phyloP scores from a whole-genome alignment of 2,113 vertebrate species.

The Percopsis transmontana region DNA sequence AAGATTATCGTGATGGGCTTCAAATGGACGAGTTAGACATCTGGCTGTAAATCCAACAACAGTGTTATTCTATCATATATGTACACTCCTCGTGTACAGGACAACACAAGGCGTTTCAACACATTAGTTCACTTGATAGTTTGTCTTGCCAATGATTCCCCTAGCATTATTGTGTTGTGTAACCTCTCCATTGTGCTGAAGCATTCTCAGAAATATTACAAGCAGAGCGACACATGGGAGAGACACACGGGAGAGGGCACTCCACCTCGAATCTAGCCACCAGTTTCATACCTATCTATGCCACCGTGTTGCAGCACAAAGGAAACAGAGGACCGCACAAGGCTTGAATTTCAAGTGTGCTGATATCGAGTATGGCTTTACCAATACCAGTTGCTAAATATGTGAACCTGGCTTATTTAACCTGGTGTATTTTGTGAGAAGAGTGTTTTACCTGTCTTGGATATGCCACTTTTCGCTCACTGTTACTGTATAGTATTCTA shows the following conservation, averaged over 20 bases:
- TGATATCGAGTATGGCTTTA: constrained; percentile 3
- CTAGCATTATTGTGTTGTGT: constrained; percentile 27
- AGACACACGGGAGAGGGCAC: constrained; percentile 27
- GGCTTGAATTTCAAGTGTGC: constrained; percentile 11
- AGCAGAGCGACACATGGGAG: constrained; percentile 4
- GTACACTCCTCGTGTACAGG: background rate
- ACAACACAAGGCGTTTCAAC: background rate
- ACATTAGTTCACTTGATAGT: constrained; percentile 12
- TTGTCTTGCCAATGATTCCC: constrained; percentile 1
- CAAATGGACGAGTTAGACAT: background rate
- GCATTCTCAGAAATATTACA: constrained; percentile 19
- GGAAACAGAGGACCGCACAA: constrained; percentile 5
- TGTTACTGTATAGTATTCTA: too few species aligned
- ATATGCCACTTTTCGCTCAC: too few species aligned
- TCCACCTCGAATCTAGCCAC: constrained; percentile 2
- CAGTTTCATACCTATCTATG: constrained; percentile 16
- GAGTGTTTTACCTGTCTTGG: background rate
- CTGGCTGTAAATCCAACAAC: background rate
- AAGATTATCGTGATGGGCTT: background rate
- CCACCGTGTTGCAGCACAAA: constrained; percentile 18
- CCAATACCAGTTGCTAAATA: background rate
- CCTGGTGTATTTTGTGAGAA: background rate
- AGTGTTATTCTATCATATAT: constrained; percentile 11
- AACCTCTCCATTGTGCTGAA: constrained; percentile 12
- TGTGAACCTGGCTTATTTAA: background rate